Evolutionary conservation across 1,140 invertebrate genomes (phyloP), one percentile per base, ranked within the genome.

Genomic region (Drosophila ercepeae): DNA sequence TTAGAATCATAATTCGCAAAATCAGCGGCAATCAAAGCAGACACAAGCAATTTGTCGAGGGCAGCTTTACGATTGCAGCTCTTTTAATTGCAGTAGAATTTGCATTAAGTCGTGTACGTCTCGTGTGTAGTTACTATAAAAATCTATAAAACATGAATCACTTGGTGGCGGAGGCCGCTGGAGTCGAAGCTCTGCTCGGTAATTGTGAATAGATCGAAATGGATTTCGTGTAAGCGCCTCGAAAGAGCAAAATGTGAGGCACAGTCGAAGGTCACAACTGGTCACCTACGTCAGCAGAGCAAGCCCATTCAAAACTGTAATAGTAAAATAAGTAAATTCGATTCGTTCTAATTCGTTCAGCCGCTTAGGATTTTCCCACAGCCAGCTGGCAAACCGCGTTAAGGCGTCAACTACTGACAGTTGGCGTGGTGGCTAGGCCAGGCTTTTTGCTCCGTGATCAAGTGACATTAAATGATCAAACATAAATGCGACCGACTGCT

Each of bases 81-180:
- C 58, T 16, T 75, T 74, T 83, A 83, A 83, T 82, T 78, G 61
- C 68, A 52, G 53, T 55, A 67, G 50, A 71, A 81, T 77, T 82
- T 82, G 78, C 78, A 82, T 82, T 55, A 32, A 16, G 36, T 39
- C 36, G 36, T 39, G 36, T 39, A 13, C n/a, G n/a, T n/a, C n/a
- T 14, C n/a, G 13, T 14, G 8, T 39, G 4, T 13, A 16, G 36
- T 21, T 21, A 21, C 29, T 4, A 32, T 32, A 3, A 11, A n/a
- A 32, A 32, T n/a, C 29, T 9, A 49, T 45, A 5, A 1, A 45
- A 51, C 75, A 83, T 83, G 78, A 83, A 78, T 83, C 78, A 82
- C 49, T 59, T 51, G 49, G 50, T 44, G 49, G 45, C 23, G 41
- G 46, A 49, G 60, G 58, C 68, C 29, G 32, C 23, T 34, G 34